Evolutionary conservation across 2,113 vertebrate genomes (phyloP), one percentile per base, ranked within the genome.

Genomic region (Pipra filicauda): DNA sequence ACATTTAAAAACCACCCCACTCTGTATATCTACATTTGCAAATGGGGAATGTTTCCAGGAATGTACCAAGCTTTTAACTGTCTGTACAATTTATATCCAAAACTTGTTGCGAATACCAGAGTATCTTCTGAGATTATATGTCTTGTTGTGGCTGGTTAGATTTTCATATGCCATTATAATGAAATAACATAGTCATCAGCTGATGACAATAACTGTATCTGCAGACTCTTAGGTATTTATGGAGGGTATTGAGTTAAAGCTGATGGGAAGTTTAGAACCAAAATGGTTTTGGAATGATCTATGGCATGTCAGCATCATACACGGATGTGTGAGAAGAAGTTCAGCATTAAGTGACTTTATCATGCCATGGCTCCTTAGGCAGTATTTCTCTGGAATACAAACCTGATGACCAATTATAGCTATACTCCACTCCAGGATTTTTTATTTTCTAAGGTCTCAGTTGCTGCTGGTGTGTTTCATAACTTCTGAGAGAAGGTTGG

Each of bases 311-410:
- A 85, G 33, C 5, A 2, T 72, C 24, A 8, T 61, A 19, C 1
- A 0, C n/a, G 41, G 10, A 70, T 21, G 6, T n/a, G 48, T 31
- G 61, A 71, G 66, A 72, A 85, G 26, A 72, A 72, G 52, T 82
- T 81, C 19, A 31, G 1, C 43, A 12, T 85, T 37, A 55, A 51
- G 46, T 75, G 57, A 20, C 33, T 69, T 69, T 69, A 33, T 89
- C 12, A 5, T 62, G 23, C 46, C 12, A 8, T 0, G 0, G 26
- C 22, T 67, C 26, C 51, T 85, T 67, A 74, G 31, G 48, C 11
- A 64, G 23, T 55, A 15, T 41, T 84, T 71, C 33, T 71, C 48
- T 31, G 21, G 30, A 51, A 20, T 57, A 66, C 16, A 91, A 86
- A n/a, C 39, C 3, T 20, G 20, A 28, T 23, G 35, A 59, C 35